Conservation (phyloP, 2,113 vertebrate genomes). For the Progne subis region DNA sequence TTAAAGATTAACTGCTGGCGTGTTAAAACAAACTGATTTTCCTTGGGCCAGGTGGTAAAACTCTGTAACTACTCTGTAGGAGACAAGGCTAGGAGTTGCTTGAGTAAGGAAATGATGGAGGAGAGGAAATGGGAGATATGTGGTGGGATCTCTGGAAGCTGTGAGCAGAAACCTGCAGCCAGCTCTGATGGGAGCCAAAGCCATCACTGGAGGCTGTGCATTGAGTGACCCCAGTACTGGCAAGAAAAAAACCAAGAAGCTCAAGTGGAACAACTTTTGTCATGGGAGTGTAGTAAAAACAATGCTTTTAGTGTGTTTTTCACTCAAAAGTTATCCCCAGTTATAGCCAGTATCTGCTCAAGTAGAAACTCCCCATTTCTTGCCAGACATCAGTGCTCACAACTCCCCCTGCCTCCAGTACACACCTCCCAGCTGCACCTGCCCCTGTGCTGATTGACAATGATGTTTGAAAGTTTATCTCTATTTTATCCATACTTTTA, state of each 20-base stretch:
- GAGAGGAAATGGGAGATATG: neutral
- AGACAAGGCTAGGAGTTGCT: neutral
- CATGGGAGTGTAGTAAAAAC: neutral
- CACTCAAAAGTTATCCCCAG: neutral
- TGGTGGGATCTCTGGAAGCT: neutral
- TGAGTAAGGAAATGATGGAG: neutral
- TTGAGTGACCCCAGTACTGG: neutral
- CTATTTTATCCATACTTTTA: neutral
- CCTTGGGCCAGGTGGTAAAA: neutral
- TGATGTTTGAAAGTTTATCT: neutral
- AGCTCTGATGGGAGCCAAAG: neutral
- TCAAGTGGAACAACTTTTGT: neutral
- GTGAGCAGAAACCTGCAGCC: neutral
- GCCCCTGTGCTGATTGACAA: neutral
- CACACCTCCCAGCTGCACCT: neutral
- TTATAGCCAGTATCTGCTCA: neutral
- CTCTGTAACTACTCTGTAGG: neutral
- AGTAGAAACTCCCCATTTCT: neutral
- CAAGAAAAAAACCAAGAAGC: neutral
- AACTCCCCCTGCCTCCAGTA: neutral
- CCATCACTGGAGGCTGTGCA: rapidly evolving
- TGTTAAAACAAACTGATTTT: neutral
- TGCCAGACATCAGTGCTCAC: neutral
- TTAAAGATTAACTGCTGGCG: constrained; percentile 31
- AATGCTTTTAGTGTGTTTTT: neutral